phyloP scores from a whole-genome alignment of 2,113 vertebrate genomes.

The Edolisoma coerulescens region DNA sequence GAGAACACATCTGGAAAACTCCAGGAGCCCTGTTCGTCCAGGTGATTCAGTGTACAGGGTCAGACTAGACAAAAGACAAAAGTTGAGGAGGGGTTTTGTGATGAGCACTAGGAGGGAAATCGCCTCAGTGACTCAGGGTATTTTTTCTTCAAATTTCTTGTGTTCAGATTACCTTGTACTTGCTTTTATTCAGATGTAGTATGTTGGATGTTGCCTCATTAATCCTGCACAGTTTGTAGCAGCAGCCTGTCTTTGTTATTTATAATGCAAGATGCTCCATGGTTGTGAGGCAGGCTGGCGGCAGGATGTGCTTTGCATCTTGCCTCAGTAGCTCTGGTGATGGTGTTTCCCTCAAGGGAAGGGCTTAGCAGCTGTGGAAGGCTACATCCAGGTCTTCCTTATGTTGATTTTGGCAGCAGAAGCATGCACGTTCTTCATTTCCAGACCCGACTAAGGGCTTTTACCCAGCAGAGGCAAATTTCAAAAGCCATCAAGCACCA shows the following conservation, averaged over 20 bases:
- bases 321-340: neutral
- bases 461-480: neutral
- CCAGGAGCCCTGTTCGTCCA: neutral
- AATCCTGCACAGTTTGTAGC: neutral
- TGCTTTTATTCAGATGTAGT: neutral
- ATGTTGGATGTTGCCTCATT: neutral
- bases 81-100: neutral
- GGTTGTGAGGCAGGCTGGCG: neutral
- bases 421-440: neutral
- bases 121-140: neutral
- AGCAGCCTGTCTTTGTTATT: neutral
- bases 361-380: neutral
- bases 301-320: neutral
- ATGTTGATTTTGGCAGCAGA: accelerated
- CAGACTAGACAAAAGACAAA: neutral
- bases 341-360: neutral
- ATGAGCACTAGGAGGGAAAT: neutral
- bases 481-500: neutral
- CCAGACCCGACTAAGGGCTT: neutral
- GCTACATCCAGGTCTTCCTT: neutral
- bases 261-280: neutral
- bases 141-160: neutral
- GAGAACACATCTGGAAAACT: neutral
- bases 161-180: neutral
- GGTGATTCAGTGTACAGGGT: neutral